phyloP scores from a whole-genome alignment of 2,797 vertebrate species.

The Premnoplex brunnescens region DNA sequence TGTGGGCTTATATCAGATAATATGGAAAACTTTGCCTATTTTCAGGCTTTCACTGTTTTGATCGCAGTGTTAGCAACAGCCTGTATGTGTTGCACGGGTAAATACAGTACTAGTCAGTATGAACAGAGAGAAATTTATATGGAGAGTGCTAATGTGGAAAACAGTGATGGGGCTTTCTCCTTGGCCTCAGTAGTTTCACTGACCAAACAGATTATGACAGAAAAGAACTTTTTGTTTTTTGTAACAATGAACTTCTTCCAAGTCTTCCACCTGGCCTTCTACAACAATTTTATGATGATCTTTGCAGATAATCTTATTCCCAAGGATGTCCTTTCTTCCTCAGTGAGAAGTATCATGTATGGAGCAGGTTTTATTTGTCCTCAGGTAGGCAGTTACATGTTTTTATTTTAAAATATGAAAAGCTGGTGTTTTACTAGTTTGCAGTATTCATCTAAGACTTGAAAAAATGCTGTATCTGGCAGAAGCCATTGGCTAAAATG shows the following conservation, averaged over 20 bases:
- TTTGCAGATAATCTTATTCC: slow-evolving; percentile 90
- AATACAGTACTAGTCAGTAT: slow-evolving; percentile 78
- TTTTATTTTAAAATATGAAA: not conserved
- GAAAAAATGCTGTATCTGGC: not conserved
- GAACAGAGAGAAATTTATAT: slow-evolving; percentile 18
- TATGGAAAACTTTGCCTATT: slow-evolving; percentile 83
- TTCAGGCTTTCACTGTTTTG: slow-evolving; percentile 79
- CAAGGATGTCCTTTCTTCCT: slow-evolving; percentile 78
- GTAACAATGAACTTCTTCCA: slow-evolving; percentile 92
- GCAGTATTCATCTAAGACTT: not conserved
- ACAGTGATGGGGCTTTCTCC: slow-evolving; percentile 50
- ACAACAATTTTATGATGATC: slow-evolving; percentile 92
- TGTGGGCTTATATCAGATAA: slow-evolving; percentile 87
- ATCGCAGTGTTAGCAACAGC: slow-evolving; percentile 77
- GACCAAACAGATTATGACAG: slow-evolving; percentile 83
- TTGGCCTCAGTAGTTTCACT: slow-evolving; percentile 74
- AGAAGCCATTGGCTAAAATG: not conserved
- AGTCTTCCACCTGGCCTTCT: slow-evolving; percentile 88
- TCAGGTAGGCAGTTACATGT: slow-evolving; percentile 78
- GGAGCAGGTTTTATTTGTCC: slow-evolving; percentile 91
- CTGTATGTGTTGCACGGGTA: slow-evolving; percentile 86
- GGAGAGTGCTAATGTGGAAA: not conserved
- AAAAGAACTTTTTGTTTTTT: slow-evolving; percentile 86
- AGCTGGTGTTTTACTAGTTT: not conserved
- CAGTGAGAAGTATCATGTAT: slow-evolving; percentile 87